phyloP scores from a whole-genome alignment of 2,888 invertebrate species.

The Drosophila pseudotalamancana region DNA sequence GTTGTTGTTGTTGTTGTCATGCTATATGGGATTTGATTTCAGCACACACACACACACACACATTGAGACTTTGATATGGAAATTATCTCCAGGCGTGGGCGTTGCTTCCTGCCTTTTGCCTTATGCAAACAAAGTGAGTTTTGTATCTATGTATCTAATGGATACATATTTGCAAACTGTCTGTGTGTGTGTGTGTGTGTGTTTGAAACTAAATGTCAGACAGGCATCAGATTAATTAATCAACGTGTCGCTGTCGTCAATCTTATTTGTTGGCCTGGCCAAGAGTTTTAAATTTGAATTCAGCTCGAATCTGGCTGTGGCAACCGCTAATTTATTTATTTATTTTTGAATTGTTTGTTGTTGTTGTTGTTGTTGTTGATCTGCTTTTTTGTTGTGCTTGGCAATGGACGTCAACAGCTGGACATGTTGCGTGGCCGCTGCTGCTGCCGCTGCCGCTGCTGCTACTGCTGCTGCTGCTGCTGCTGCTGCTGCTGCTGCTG shows the following conservation, averaged over 20 bases:
- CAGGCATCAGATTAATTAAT: conserved; percentile 77
- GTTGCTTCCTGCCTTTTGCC: conserved; percentile 34
- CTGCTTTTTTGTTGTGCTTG: conserved; percentile 20
- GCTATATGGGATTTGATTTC: conserved; percentile 79
- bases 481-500: not conserved
- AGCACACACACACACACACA: conserved; percentile 21
- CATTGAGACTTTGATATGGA: conserved; percentile 59
- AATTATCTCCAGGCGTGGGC: conserved; percentile 32
- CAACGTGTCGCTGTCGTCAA: conserved; percentile 74
- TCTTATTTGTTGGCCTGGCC: conserved; percentile 54
- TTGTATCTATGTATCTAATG: conserved; percentile 20
- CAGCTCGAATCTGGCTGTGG: conserved; percentile 38
- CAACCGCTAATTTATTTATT: conserved; percentile 65
- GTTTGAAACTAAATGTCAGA: conserved; percentile 54
- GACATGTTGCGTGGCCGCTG: conserved; percentile 70
- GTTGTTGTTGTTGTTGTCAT: conserved; percentile 72
- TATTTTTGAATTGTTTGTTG: conserved; percentile 62
- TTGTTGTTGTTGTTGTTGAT: conserved; percentile 24
- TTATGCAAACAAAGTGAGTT: conserved; percentile 16
- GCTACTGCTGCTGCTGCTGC: conserved; percentile 1
- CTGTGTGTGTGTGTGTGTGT: conserved; percentile 7
- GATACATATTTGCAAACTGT: conserved; percentile 41
- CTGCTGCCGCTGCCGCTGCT: not conserved
- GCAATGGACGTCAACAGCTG: conserved; percentile 73
- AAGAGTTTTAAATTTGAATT: conserved; percentile 36